Evolutionary conservation across 2,797 vertebrate species (phyloP), one percentile per base, ranked within the genome.

Genomic region (Merluccius polli): DNA sequence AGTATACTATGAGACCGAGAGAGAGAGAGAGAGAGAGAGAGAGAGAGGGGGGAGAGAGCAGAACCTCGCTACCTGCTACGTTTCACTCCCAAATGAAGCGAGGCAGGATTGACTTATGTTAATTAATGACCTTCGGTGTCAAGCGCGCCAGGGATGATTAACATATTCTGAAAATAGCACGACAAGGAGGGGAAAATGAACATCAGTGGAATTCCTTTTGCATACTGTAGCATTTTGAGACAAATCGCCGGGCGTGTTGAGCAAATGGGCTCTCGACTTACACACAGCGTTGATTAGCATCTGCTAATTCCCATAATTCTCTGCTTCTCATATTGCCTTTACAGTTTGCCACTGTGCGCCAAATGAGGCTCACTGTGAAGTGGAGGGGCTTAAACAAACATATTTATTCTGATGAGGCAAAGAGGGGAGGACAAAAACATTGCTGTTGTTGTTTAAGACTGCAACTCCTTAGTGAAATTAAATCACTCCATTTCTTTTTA

Each of bases 121-220:
- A 91, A 93, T 91, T 83, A 88, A 85, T 77, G 81, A 90, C 90
- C 88, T 92, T 91, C 84, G 82, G 88, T 92, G 92, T 91, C 92
- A 92, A 75, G 88, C 82, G 72, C 86, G 83, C 77, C 77, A 48
- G 77, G 72, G 82, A 80, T 84, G 81, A 91, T 92, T 91, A 86
- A 89, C 91, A 93, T 91, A 88, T 83, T 87, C 87, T 88, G 74
- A 86, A 89, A 88, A 90, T 89, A 91, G 86, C 83, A 76, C 73
- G 15, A 72, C 76, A 87, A 88, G 73, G 73, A 36, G 75, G 48
- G 52, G 79, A 88, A 86, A 29, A 89, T 86, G 82, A 85, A 87
- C 86, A 90, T 88, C 82, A 70, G 77, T 76, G 77, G 77, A 83
- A 71, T 33, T 76, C 81, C 35, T 68, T 81, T 88, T 78, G 80